Evolutionary conservation across 30 jellyfish, hydroid and myxozoan genomes (phyloP).

Genomic region (Cassiopea andromeda): DNA sequence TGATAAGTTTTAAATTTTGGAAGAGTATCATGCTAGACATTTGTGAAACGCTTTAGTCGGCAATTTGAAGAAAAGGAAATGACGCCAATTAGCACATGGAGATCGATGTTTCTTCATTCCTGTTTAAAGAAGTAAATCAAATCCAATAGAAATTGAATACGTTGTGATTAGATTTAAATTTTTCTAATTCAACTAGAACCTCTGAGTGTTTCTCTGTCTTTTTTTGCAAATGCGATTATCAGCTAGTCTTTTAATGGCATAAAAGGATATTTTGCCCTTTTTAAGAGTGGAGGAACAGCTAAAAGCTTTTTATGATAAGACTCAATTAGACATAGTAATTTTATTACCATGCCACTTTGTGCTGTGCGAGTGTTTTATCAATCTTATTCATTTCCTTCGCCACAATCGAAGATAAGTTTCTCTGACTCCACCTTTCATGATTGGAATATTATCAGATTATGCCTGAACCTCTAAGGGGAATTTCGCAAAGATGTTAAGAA

Average conservation of each 20-base stretch:
- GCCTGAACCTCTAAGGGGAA: slow-evolving; percentile 23
- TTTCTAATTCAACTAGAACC: slow-evolving; percentile 35
- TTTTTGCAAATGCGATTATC: slow-evolving; percentile 34
- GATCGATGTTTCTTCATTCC: slow-evolving; percentile 30
- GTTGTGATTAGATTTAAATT: slow-evolving; percentile 26
- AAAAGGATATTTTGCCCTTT: slow-evolving; percentile 37
- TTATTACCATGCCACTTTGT: slow-evolving; percentile 44
- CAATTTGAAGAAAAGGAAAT: slow-evolving; percentile 1
- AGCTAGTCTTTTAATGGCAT: slow-evolving; percentile 20
- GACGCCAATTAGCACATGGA: slow-evolving; percentile 52
- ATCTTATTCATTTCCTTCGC: slow-evolving; percentile 43
- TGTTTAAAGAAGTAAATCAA: slow-evolving; percentile 12
- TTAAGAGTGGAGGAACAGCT: slow-evolving; percentile 23
- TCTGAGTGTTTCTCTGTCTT: background rate
- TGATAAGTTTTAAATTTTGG: too few relatives aligned
- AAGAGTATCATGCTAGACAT: too few relatives aligned
- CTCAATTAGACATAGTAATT: slow-evolving; percentile 59
- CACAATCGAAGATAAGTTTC: slow-evolving; percentile 44
- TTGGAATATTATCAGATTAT: slow-evolving; percentile 54
- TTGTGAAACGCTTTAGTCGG: background rate
- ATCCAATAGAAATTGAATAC: slow-evolving; percentile 43
- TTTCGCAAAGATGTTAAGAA: background rate
- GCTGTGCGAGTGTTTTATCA: slow-evolving; percentile 38
- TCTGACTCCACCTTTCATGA: slow-evolving; percentile 67
- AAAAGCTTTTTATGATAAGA: slow-evolving; percentile 51